A percentile compares a stretch with the other conserved stretches of the same genome.
Evolutionary conservation across 2,888 invertebrate genomes (phyloP).

Genomic region (Druceiella hillmani): DNA sequence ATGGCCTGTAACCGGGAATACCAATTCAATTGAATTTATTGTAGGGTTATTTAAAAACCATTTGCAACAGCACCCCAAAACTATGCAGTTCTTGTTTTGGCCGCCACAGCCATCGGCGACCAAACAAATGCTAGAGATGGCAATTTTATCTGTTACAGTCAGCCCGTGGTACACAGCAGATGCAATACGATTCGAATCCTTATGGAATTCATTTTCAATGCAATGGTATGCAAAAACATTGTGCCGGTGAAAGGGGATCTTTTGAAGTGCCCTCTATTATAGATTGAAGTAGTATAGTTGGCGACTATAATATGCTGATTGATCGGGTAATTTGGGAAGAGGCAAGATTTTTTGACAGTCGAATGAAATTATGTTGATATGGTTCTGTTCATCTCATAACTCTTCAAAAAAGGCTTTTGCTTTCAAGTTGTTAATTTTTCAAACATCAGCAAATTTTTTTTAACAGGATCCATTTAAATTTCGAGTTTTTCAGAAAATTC

Average conservation of each 20-base stretch:
- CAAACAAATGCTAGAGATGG: constrained; percentile 21
- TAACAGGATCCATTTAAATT: too few species aligned
- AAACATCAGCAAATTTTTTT: too few species aligned
- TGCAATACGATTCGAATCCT: constrained; percentile 27
- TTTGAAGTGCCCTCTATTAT: constrained; percentile 21
- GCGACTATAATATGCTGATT: constrained; percentile 24
- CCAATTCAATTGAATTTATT: constrained; percentile 22
- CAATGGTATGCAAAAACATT: constrained; percentile 25
- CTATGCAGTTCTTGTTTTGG: constrained; percentile 28
- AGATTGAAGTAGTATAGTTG: constrained; percentile 25
- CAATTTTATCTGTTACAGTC: constrained; percentile 2
- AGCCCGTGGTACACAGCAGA: constrained; percentile 25
- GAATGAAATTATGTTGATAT: constrained; percentile 21
- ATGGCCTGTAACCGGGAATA: constrained; percentile 27
- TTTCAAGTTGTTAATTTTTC: constrained; percentile 5
- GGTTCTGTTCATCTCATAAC: constrained; percentile 15
- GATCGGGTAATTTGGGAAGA: constrained; percentile 25
- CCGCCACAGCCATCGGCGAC: constrained; percentile 29
- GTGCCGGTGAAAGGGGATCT: constrained; percentile 11
- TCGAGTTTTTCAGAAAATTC: too few species aligned
- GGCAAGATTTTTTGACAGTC: constrained; percentile 27
- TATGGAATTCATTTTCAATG: constrained; percentile 24
- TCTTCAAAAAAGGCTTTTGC: constrained; percentile 22
- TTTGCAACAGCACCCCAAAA: constrained; percentile 21
- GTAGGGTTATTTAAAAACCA: constrained; percentile 22